These are phyloP conservation scores for Telmatochromis sp. DNA, from an alignment of 2,113 vertebrate species.

Conservation along the genomic window DNA sequence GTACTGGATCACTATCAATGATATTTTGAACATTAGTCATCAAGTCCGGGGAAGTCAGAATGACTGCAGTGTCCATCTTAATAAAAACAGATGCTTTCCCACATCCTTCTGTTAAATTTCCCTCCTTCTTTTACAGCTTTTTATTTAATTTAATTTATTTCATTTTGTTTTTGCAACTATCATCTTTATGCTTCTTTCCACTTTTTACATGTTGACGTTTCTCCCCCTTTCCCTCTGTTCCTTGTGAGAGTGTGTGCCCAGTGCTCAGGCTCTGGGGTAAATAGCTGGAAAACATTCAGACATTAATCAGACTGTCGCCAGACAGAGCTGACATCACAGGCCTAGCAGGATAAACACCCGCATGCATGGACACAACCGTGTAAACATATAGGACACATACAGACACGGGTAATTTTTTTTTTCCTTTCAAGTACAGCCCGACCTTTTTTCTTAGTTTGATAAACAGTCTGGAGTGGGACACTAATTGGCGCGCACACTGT, in stretches of 20 bases:
- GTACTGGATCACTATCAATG: background rate
- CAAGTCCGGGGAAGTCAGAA: slow-evolving; percentile 9
- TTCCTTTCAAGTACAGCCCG: background rate
- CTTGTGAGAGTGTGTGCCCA: background rate
- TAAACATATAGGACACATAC: background rate
- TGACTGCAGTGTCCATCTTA: slow-evolving; percentile 35
- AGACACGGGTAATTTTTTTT: background rate
- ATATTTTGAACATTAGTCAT: slow-evolving; percentile 27
- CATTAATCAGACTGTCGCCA: slow-evolving; percentile 70
- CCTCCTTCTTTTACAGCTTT: background rate
- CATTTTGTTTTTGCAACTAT: background rate
- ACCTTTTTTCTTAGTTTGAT: background rate
- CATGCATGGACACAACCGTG: background rate
- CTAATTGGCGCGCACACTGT: slow-evolving; percentile 31
- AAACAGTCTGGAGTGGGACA: slow-evolving; percentile 43
- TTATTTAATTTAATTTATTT: background rate
- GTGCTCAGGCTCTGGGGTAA: slow-evolving; percentile 32
- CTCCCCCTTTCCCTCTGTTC: background rate
- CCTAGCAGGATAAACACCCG: slow-evolving; percentile 48
- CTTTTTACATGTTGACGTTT: background rate
- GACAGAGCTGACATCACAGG: slow-evolving; percentile 69
- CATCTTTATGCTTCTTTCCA: background rate
- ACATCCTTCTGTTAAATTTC: background rate
- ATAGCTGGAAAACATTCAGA: slow-evolving; percentile 64
- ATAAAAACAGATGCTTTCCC: slow-evolving; percentile 17